These are phyloP conservation scores for Neodiprion pinetum DNA, from an alignment of 1,140 invertebrate species.

Conservation along the genomic window DNA sequence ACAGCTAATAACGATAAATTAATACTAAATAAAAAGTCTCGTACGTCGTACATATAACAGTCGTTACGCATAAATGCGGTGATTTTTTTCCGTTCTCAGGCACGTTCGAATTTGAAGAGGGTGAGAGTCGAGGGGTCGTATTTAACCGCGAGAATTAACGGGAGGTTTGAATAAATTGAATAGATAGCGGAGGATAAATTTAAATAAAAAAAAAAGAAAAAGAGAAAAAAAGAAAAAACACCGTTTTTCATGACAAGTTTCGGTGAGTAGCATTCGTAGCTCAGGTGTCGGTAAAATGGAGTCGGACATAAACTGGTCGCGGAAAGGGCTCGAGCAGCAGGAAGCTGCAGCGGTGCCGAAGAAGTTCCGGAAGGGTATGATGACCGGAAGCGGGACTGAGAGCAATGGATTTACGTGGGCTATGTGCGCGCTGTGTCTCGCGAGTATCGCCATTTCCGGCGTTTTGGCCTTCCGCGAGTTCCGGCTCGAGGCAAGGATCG, in stretches of 20 bases:
- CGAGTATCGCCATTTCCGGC: conserved; percentile 47
- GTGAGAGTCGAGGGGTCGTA: too few species aligned
- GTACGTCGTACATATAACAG: too few species aligned
- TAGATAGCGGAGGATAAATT: too few species aligned
- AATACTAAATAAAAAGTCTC: too few species aligned
- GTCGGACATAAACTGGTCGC: conserved; percentile 28
- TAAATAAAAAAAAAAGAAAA: too few species aligned
- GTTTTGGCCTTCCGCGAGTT: conserved; percentile 51
- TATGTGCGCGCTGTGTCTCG: conserved; percentile 53
- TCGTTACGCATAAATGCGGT: too few species aligned
- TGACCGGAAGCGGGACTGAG: conserved; percentile 11
- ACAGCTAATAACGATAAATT: too few species aligned
- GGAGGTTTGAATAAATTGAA: too few species aligned
- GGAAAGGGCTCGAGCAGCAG: conserved; percentile 23
- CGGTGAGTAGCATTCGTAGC: not conserved
- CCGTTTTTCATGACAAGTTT: not conserved
- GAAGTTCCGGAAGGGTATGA: conserved; percentile 40
- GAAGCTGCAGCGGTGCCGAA: conserved; percentile 34
- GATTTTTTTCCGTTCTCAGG: too few species aligned
- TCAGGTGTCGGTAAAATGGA: conserved; percentile 27
- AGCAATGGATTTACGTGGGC: conserved; percentile 40
- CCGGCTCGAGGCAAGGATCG: conserved; percentile 50
- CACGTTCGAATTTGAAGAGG: too few species aligned
- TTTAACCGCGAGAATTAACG: too few species aligned
- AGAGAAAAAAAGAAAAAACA: too few species aligned